phyloP scores from a whole-genome alignment of 2,113 vertebrate species.

The Platichthys flesus region DNA sequence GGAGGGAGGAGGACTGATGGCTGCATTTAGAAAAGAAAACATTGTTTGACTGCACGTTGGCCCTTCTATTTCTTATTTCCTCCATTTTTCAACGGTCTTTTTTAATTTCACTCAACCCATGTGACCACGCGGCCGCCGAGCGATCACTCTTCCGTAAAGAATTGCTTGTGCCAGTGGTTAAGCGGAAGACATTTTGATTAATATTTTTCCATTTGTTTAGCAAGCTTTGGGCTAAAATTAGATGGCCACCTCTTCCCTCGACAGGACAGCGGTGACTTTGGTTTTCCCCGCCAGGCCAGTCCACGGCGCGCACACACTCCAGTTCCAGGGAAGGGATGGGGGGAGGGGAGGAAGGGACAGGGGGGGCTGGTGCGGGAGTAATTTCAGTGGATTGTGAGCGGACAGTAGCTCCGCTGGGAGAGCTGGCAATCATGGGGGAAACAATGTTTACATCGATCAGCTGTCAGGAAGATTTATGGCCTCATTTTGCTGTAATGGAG shows the following conservation, averaged over 20 bases:
- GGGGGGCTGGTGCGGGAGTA: slow-evolving; percentile 88
- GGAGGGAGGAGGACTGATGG: slow-evolving; percentile 28
- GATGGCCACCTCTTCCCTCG: slow-evolving; percentile 87
- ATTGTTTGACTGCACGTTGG: slow-evolving; percentile 32
- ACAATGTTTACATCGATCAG: slow-evolving; percentile 99
- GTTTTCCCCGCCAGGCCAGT: slow-evolving; percentile 78
- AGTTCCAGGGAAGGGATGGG: slow-evolving; percentile 51
- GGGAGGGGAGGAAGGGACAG: slow-evolving; percentile 77
- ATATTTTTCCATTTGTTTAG: slow-evolving; percentile 86
- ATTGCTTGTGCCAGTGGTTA: slow-evolving; percentile 75
- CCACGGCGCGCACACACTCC: slow-evolving; percentile 42
- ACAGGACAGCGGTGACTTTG: slow-evolving; percentile 86
- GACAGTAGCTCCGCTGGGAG: slow-evolving; percentile 99
- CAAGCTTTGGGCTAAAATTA: slow-evolving; percentile 89
- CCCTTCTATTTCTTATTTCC: slow-evolving; percentile 70
- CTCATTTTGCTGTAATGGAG: slow-evolving; percentile 99
- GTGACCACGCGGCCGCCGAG: slow-evolving; percentile 51
- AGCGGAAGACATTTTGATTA: slow-evolving; percentile 84
- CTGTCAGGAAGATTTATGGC: slow-evolving; percentile 99
- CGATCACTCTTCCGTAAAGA: slow-evolving; percentile 60
- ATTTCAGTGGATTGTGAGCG: slow-evolving; percentile 97
- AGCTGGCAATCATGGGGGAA: slow-evolving; percentile 99
- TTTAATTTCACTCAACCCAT: slow-evolving; percentile 66
- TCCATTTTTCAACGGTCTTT: slow-evolving; percentile 71
- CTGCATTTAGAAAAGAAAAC: slow-evolving; percentile 48